These are phyloP conservation scores for Zygothrica quintamaculata DNA, from an alignment of 2,888 invertebrate species.

Conservation along the genomic window DNA sequence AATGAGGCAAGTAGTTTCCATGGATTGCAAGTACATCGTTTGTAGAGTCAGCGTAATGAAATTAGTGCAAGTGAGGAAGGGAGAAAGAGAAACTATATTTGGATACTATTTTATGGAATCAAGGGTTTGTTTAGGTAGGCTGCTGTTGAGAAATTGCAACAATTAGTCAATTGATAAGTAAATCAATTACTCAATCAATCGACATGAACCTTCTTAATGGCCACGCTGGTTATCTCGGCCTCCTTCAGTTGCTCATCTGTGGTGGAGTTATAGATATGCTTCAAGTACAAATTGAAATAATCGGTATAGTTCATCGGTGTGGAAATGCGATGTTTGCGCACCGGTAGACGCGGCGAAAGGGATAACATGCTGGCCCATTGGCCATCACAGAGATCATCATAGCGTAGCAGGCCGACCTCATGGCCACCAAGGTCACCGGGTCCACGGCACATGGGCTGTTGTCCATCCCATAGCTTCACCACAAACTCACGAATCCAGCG, in stretches of 20 bases:
- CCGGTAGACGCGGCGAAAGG: constrained; percentile 83
- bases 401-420: constrained; percentile 85
- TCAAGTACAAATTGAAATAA: constrained; percentile 84
- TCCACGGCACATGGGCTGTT: constrained; percentile 86
- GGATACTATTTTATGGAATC: too few species aligned
- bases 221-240: constrained; percentile 71
- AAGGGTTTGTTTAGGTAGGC: too few species aligned
- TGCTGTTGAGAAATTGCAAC: too few species aligned
- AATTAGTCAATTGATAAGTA: too few species aligned
- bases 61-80: too few species aligned
- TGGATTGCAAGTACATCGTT: too few species aligned
- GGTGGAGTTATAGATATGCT: constrained; percentile 82
- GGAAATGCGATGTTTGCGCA: constrained; percentile 83
- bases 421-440: constrained; percentile 86
- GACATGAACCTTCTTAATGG: constrained; percentile 69
- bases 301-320: constrained; percentile 84
- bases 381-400: constrained; percentile 89
- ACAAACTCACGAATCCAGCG: constrained; percentile 86
- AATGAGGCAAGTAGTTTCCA: too few species aligned
- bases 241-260: constrained; percentile 72
- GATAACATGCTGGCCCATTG: constrained; percentile 90
- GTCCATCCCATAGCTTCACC: constrained; percentile 85
- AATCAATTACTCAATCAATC: too few species aligned
- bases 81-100: too few species aligned
- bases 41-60: too few species aligned